Conservation (phyloP, 2,797 vertebrate species). For the Acanthiza pusilla region DNA sequence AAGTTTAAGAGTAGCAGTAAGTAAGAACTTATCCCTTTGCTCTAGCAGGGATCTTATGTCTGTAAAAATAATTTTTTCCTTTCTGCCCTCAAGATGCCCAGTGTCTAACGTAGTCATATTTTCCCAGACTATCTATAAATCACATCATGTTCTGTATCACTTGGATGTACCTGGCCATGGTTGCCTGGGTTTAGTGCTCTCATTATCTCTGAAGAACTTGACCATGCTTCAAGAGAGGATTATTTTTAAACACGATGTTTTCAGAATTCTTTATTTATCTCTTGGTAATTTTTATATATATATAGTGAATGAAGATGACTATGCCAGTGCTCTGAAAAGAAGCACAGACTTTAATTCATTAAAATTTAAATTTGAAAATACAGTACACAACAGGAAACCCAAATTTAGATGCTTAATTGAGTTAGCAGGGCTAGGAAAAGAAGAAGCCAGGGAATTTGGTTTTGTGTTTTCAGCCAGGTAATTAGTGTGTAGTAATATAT, state of each 20-base stretch:
- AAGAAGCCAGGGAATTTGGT: background rate
- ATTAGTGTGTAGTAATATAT: background rate
- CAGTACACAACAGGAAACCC: background rate
- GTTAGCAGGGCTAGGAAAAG: background rate
- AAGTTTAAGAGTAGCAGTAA: background rate
- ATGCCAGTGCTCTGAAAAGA: background rate
- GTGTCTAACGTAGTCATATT: background rate
- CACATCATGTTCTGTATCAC: background rate
- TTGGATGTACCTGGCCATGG: conserved; percentile 13
- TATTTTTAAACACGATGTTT: conserved; percentile 28
- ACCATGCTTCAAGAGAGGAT: background rate
- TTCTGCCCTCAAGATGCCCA: background rate
- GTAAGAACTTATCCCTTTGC: background rate
- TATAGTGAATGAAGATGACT: conserved; percentile 22
- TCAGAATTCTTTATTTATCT: conserved; percentile 23
- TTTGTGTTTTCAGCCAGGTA: conserved; percentile 36
- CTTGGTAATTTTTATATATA: background rate
- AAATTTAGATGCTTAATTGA: conserved; percentile 37
- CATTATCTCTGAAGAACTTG: conserved; percentile 3
- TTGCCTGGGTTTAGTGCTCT: conserved; percentile 30
- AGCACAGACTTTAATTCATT: conserved; percentile 21
- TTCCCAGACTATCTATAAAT: background rate
- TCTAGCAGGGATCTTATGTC: background rate
- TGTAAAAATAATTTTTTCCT: background rate
- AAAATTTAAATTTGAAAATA: conserved; percentile 27